A percentile compares a stretch with the other conserved stretches of the same genome.
These are phyloP conservation scores for Maniola jurtina DNA, from an alignment of 1,140 invertebrate genomes.

Conservation along the genomic window DNA sequence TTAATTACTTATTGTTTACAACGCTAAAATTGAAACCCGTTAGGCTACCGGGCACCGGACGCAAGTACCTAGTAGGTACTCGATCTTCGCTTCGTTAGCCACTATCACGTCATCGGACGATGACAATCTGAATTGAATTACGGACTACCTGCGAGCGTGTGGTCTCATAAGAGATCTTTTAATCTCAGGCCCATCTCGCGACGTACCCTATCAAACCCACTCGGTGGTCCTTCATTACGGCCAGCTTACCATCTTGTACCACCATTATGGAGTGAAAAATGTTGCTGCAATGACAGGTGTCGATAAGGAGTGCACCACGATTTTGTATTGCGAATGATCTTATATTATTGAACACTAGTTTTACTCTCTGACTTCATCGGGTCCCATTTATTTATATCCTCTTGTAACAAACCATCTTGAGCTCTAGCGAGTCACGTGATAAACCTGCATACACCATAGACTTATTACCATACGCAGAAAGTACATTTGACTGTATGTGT, in stretches of 20 bases:
- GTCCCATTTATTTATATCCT: no score
- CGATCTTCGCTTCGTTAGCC: constrained; percentile 68
- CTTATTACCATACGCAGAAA: no score
- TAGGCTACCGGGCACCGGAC: constrained; percentile 47
- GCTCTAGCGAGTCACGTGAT: no score
- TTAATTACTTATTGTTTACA: constrained; percentile 12
- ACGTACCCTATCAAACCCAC: constrained; percentile 56
- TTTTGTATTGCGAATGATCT: constrained; percentile 22
- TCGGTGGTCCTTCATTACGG: constrained; percentile 73
- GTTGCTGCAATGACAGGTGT: constrained; percentile 62
- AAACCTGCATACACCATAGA: no score
- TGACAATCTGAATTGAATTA: constrained; percentile 77
- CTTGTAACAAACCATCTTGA: no score
- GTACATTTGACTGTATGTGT: no score
- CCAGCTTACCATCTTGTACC: constrained; percentile 53
- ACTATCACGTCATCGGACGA: constrained; percentile 68
- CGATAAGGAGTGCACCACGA: constrained; percentile 31
- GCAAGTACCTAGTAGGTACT: constrained; percentile 38
- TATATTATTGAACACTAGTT: background rate
- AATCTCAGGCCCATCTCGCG: constrained; percentile 67
- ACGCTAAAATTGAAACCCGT: constrained; percentile 33
- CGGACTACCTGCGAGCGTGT: constrained; percentile 74
- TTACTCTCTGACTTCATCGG: no score
- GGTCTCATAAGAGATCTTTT: constrained; percentile 68
- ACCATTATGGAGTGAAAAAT: constrained; percentile 72